phyloP scores from a whole-genome alignment of 2,797 vertebrate species.

The Lerista edwardsae region DNA sequence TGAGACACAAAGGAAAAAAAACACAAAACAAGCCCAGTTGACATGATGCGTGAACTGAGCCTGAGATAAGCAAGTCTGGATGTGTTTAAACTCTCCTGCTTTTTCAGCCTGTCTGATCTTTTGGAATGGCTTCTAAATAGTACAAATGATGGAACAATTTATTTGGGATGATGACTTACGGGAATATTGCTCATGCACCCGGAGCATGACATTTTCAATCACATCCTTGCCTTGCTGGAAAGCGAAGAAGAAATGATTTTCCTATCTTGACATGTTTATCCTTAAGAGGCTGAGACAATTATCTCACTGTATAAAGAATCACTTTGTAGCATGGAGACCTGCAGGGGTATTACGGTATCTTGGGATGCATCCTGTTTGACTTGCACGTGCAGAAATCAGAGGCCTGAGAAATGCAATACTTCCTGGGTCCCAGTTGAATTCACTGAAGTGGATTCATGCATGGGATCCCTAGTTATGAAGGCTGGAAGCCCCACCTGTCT shows the following conservation, averaged over 20 bases:
- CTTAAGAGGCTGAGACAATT: conserved; percentile 56
- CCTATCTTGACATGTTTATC: conserved; percentile 63
- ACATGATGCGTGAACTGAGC: too few relatives aligned
- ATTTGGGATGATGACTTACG: conserved; percentile 65
- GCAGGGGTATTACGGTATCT: background rate
- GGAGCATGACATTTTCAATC: conserved; percentile 64
- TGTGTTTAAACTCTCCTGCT: conserved; percentile 55
- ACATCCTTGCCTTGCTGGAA: conserved; percentile 55
- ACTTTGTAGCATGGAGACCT: conserved; percentile 30
- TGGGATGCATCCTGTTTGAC: conserved; percentile 9
- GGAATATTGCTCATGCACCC: conserved; percentile 54
- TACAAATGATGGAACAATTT: conserved; percentile 69
- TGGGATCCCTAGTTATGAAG: too few relatives aligned
- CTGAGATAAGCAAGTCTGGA: background rate
- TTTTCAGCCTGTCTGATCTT: conserved; percentile 59
- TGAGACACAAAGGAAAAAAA: too few relatives aligned
- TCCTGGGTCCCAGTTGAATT: background rate
- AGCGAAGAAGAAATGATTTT: conserved; percentile 24
- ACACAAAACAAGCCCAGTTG: background rate
- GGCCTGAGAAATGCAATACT: background rate
- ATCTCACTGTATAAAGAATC: conserved; percentile 50
- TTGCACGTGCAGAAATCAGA: background rate
- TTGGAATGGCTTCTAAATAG: conserved; percentile 62
- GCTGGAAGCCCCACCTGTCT: too few relatives aligned
- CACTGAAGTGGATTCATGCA: too few relatives aligned